Percentiles rank a stretch among this genome's conserved stretches.
These are phyloP conservation scores for Hirundo rustica DNA, from an alignment of 2,797 vertebrate species.

Conservation along the genomic window DNA sequence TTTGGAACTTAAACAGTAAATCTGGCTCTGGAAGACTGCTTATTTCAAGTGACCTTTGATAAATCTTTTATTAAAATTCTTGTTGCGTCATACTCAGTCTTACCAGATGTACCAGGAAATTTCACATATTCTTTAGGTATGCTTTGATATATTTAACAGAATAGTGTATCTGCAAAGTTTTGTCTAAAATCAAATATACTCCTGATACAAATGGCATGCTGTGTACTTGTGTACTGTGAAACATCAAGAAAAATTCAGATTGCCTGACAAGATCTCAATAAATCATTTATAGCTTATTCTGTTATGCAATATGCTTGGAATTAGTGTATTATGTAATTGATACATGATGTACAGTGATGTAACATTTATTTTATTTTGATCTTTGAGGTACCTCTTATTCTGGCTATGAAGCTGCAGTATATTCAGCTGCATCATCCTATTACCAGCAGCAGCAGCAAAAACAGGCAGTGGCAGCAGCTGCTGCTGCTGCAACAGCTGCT, in stretches of 20 bases:
- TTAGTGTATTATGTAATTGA: background rate
- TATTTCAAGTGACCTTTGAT: background rate
- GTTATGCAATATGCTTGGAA: background rate
- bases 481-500: constrained; percentile 90
- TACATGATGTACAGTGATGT: constrained; percentile 11
- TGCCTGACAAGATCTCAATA: background rate
- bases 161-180: background rate
- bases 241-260: background rate
- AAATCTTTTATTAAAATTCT: background rate
- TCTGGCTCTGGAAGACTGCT: background rate
- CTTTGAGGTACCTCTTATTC: constrained; percentile 90
- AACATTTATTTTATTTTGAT: constrained; percentile 59
- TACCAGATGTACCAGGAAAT: background rate
- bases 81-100: background rate
- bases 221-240: background rate
- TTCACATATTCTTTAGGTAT: background rate
- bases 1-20: background rate
- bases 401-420: constrained; percentile 95
- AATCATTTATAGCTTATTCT: background rate
- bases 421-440: constrained; percentile 94
- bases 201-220: background rate
- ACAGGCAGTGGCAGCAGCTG: constrained; percentile 86
- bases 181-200: background rate
- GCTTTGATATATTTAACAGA: background rate
- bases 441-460: constrained; percentile 90